phyloP scores from a whole-genome alignment of 1,140 invertebrate genomes.

The Berghia stephanieae region DNA sequence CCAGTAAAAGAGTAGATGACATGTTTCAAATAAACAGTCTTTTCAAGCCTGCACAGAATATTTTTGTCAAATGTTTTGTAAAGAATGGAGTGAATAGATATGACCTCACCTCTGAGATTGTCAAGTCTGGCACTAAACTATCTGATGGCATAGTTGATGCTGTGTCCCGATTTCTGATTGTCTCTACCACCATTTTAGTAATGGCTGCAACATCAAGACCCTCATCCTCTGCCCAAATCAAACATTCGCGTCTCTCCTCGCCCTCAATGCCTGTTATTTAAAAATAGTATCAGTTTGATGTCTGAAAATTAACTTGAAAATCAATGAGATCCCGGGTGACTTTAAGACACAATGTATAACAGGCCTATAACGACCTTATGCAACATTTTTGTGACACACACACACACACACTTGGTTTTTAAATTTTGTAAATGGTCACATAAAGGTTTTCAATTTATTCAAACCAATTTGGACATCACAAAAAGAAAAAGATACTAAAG shows the following conservation, averaged over 20 bases:
- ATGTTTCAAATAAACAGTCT: too few species aligned
- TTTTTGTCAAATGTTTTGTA: neutral
- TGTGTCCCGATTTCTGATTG: conserved; percentile 68
- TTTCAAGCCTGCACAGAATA: too few species aligned
- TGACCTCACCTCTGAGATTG: conserved; percentile 59
- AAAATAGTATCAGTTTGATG: neutral
- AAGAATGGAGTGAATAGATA: too few species aligned
- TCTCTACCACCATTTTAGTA: conserved; percentile 84
- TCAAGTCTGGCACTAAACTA: conserved; percentile 39
- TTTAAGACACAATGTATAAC: too few species aligned
- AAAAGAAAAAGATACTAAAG: too few species aligned
- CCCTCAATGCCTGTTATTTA: conserved; percentile 72
- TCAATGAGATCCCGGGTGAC: neutral
- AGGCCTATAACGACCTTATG: too few species aligned
- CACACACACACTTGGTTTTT: too few species aligned
- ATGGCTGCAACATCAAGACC: conserved; percentile 86
- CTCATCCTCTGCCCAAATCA: conserved; percentile 76
- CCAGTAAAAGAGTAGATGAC: too few species aligned
- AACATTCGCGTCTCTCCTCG: conserved; percentile 71
- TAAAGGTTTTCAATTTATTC: too few species aligned
- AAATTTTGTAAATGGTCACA: too few species aligned
- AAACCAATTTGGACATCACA: too few species aligned
- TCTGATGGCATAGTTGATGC: conserved; percentile 38
- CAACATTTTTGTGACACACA: too few species aligned
- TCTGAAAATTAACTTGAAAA: neutral